Conservation (phyloP, 2,113 vertebrate species). For the Sterna hirundo region DNA sequence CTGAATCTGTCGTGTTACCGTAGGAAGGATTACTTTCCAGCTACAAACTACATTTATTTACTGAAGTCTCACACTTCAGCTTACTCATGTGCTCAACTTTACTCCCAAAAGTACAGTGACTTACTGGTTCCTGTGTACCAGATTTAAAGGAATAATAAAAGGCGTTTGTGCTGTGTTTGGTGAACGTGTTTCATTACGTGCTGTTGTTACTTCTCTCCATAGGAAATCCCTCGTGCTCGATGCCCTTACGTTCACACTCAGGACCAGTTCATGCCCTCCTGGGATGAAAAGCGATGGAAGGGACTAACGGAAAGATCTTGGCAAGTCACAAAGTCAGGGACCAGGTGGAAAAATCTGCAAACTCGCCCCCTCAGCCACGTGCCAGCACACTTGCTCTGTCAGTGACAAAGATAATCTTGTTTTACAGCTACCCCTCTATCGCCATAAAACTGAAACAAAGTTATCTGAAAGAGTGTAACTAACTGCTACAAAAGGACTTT, state of each 20-base stretch:
- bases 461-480: neutral
- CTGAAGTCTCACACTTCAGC: neutral
- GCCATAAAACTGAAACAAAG: neutral
- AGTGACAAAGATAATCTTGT: neutral
- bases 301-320: neutral
- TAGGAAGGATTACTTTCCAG: neutral
- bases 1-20: neutral
- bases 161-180: neutral
- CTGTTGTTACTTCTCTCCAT: neutral
- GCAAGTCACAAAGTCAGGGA: neutral
- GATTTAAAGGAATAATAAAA: neutral
- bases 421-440: neutral
- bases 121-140: neutral
- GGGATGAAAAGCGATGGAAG: neutral
- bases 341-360: neutral
- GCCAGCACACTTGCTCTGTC: neutral
- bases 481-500: neutral
- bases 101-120: neutral
- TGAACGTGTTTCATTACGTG: neutral
- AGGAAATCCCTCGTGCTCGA: neutral
- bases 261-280: neutral
- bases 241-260: neutral
- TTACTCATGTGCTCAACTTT: slow-evolving; percentile 6
- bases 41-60: slow-evolving; percentile 1
- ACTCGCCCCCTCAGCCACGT: fast-evolving